Evolutionary conservation across 2,797 vertebrate species (phyloP), one percentile per base, ranked within the genome.

Genomic region (Benthosema pterotum): DNA sequence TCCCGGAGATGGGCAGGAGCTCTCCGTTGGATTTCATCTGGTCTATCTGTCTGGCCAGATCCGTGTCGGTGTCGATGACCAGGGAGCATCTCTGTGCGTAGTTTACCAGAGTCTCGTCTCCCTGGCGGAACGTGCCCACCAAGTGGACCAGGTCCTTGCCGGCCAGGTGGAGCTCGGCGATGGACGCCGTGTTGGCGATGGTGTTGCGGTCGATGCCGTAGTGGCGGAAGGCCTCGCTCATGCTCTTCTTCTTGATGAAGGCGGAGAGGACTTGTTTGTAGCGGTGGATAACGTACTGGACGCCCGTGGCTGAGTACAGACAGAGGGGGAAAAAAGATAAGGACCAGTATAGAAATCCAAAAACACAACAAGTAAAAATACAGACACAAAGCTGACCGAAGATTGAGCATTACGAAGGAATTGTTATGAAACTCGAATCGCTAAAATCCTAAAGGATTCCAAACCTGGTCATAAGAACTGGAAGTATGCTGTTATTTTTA

Each of bases 271-370:
- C 90, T 57, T 92, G 89, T 63, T 89, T 89, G 83, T 92, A 92
- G 83, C 91, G 91, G 45, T 92, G 89, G 71, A 92, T 90, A 74
- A 92, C 89, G 14, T 92, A 92, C 78, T 91, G 88, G 54, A 92
- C 88, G 0, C 88, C 91, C 0, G 91, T 92, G 42, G 91, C 91
- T 92, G 78, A 50, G 16, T 43, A 18, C 57, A 32, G 43, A 1
- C n/a, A 64, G 2, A 18, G n/a, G n/a, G n/a, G n/a, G n/a, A n/a
- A n/a, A n/a, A n/a, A n/a, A n/a, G n/a, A n/a, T n/a, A n/a, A n/a
- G n/a, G n/a, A n/a, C n/a, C n/a, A n/a, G n/a, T n/a, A n/a, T n/a
- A n/a, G n/a, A n/a, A n/a, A n/a, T n/a, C n/a, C n/a, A n/a, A n/a
- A n/a, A n/a, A n/a, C n/a, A n/a, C n/a, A n/a, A n/a, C n/a, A n/a